Percentiles rank a stretch among this genome's conserved stretches.
These are phyloP conservation scores for Ferrisia virgata DNA, from an alignment of 2,888 invertebrate species.

Conservation along the genomic window DNA sequence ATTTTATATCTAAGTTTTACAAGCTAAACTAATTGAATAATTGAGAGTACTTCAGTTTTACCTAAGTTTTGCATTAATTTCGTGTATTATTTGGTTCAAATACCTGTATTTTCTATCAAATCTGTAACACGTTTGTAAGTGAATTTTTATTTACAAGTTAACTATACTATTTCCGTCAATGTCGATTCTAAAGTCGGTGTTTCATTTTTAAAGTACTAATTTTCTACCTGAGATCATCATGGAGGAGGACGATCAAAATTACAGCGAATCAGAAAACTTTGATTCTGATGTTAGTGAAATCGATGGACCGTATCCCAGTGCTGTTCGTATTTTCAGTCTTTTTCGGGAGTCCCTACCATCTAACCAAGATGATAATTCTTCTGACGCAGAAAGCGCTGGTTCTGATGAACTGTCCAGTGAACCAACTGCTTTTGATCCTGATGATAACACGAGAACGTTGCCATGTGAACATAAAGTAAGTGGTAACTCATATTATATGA, in stretches of 20 bases:
- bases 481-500: background rate
- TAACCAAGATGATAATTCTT: background rate
- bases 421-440: background rate
- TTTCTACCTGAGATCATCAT: background rate
- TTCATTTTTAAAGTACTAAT: background rate
- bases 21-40: too few species aligned
- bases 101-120: background rate
- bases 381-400: background rate
- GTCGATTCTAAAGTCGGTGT: background rate
- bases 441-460: conserved; percentile 10
- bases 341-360: background rate
- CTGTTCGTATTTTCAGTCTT: conserved; percentile 24
- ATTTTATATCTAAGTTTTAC: too few species aligned
- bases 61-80: too few species aligned
- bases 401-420: background rate
- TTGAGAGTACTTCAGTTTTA: too few species aligned
- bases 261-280: background rate
- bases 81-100: background rate
- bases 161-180: background rate
- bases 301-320: background rate
- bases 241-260: conserved; percentile 14
- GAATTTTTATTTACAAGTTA: background rate
- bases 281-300: background rate
- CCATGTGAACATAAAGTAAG: conserved; percentile 37
- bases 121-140: too few species aligned